phyloP scores from a whole-genome alignment of 2,888 invertebrate genomes.

The Drosophila ustulata region DNA sequence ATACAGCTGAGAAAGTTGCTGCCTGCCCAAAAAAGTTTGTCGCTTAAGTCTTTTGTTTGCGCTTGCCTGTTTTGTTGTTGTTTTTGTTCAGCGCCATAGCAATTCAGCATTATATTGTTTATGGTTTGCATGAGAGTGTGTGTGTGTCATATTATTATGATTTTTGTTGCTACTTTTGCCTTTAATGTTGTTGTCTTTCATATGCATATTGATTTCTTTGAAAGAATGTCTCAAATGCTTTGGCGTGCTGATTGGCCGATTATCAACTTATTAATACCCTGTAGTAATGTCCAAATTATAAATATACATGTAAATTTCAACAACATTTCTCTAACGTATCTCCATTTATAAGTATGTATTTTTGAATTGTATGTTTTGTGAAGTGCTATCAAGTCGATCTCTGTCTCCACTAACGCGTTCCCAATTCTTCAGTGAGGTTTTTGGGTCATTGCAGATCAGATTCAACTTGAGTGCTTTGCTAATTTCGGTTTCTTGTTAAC shows the following conservation, averaged over 20 bases:
- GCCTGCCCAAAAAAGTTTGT: slow-evolving; percentile 66
- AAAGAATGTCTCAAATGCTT: slow-evolving; percentile 53
- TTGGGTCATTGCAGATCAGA: slow-evolving; percentile 17
- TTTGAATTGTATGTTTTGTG: neutral
- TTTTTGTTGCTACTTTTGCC: slow-evolving; percentile 26
- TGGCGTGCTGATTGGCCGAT: slow-evolving; percentile 10
- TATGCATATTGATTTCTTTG: slow-evolving; percentile 62
- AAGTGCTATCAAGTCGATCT: neutral
- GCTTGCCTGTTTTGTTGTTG: slow-evolving; percentile 30
- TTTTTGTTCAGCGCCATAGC: slow-evolving; percentile 39
- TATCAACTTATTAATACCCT: slow-evolving; percentile 3
- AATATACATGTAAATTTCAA: neutral
- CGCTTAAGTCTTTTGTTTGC: slow-evolving; percentile 75
- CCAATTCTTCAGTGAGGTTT: neutral
- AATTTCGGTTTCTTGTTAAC: slow-evolving; percentile 28
- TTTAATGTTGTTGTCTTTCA: slow-evolving; percentile 2
- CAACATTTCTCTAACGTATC: neutral
- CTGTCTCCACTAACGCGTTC: neutral
- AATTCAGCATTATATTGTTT: slow-evolving; percentile 60
- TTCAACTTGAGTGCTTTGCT: neutral
- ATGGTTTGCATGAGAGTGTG: slow-evolving; percentile 19
- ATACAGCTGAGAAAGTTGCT: slow-evolving; percentile 65
- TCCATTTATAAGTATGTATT: too few species aligned
- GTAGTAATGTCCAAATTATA: neutral
- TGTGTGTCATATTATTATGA: slow-evolving; percentile 22